phyloP scores from a whole-genome alignment of 2,113 vertebrate species.

The Dicentrarchus labrax region DNA sequence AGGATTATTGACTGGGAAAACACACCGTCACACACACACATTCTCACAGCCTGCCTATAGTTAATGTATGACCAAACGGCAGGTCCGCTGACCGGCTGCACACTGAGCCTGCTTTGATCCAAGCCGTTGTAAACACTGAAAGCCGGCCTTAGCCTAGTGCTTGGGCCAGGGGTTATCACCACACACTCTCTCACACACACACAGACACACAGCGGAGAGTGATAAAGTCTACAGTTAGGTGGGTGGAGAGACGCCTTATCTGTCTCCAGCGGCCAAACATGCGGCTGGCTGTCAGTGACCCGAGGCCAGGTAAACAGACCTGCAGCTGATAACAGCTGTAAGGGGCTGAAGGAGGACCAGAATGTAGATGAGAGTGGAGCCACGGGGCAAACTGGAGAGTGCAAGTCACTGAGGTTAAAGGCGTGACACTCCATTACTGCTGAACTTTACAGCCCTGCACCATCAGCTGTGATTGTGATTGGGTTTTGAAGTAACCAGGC shows the following conservation, averaged over 20 bases:
- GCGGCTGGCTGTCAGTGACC: conserved; percentile 79
- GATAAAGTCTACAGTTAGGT: conserved; percentile 86
- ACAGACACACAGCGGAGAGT: conserved; percentile 64
- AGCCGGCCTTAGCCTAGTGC: conserved; percentile 53
- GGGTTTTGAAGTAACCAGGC: neutral
- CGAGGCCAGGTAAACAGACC: conserved; percentile 83
- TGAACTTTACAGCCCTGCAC: conserved; percentile 15
- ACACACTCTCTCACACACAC: conserved; percentile 35
- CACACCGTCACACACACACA: conserved; percentile 36
- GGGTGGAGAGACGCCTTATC: conserved; percentile 87
- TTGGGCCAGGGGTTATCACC: conserved; percentile 79
- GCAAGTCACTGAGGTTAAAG: conserved; percentile 32
- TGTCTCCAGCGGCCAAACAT: conserved; percentile 75
- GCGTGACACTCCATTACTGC: conserved; percentile 18
- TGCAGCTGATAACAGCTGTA: conserved; percentile 69
- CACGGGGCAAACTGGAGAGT: conserved; percentile 29
- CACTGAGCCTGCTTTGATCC: conserved; percentile 87
- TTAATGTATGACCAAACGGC: conserved; percentile 85
- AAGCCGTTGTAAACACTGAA: conserved; percentile 71
- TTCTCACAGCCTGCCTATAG: conserved; percentile 57
- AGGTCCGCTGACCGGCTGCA: conserved; percentile 82
- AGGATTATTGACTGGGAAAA: conserved; percentile 73
- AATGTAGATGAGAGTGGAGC: conserved; percentile 22
- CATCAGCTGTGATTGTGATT: conserved; percentile 7
- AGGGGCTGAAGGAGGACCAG: conserved; percentile 43